A percentile compares a stretch with the other conserved stretches of the same genome.
phyloP scores from a whole-genome alignment of 2,113 vertebrate genomes.

The Anguilla japonica region DNA sequence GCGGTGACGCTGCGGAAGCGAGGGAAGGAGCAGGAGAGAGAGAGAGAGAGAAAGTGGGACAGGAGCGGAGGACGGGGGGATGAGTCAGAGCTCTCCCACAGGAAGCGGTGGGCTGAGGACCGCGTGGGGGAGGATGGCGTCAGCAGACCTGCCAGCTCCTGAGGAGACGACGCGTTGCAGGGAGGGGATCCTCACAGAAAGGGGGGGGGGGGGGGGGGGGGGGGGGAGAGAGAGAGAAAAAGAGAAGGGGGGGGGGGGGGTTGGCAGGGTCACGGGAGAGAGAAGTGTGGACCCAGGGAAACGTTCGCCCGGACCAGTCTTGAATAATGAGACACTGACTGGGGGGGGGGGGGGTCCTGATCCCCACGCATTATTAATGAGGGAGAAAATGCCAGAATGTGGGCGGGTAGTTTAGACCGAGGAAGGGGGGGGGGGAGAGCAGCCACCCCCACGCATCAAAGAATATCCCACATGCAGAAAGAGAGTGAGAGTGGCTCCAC shows the following conservation, averaged over 20 bases:
- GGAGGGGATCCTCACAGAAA: constrained; percentile 3
- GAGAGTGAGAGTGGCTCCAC: not conserved
- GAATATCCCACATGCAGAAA: not conserved
- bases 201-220: constrained; percentile 6
- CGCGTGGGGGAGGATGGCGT: constrained; percentile 71
- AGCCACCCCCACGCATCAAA: not conserved
- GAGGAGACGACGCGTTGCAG: constrained; percentile 55
- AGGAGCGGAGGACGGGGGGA: constrained; percentile 32
- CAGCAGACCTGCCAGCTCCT: constrained; percentile 66
- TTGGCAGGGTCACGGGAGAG: not conserved
- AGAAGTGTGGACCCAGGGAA: not conserved
- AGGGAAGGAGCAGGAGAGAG: constrained; percentile 42
- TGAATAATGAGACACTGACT: constrained; percentile 2
- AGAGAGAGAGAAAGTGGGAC: constrained; percentile 13
- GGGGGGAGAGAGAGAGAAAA: constrained; percentile 12
- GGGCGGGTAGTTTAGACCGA: not conserved
- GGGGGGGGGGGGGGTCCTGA: constrained; percentile 27
- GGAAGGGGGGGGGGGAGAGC: not conserved
- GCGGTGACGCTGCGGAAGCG: not conserved
- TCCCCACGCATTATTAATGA: constrained; percentile 22
- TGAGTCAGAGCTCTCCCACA: constrained; percentile 77
- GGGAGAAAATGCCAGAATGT: not conserved
- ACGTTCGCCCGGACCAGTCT: not conserved
- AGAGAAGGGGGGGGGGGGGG: not conserved
- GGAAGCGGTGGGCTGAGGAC: constrained; percentile 67